Conservation (phyloP, 1,140 invertebrate species). For the Mizuhopecten yessoensis region DNA sequence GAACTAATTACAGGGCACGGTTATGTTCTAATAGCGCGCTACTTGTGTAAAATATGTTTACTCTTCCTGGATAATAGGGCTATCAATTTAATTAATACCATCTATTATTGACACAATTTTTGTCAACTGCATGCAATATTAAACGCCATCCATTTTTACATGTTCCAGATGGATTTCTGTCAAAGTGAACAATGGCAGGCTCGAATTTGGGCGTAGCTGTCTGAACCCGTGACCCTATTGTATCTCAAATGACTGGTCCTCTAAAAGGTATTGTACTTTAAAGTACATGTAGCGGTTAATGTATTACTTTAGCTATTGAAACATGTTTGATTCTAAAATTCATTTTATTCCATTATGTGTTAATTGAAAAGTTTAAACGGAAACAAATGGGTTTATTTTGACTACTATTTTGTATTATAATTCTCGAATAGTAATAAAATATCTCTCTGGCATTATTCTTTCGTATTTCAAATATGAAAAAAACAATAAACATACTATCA, state of each 20-base stretch:
- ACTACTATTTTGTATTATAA: no score
- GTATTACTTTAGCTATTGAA: not conserved
- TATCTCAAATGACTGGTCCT: not conserved
- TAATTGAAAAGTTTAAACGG: not conserved
- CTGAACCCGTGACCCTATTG: not conserved
- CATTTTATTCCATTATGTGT: not conserved
- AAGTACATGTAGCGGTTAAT: not conserved
- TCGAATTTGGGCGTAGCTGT: not conserved
- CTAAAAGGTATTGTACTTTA: not conserved
- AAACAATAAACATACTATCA: no score
- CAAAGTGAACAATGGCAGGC: not conserved
- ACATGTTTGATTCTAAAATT: not conserved
- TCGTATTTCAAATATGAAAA: no score
- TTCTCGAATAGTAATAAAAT: no score
- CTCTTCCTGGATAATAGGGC: not conserved
- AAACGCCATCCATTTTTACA: constrained; percentile 19
- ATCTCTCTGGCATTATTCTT: no score
- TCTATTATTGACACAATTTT: not conserved
- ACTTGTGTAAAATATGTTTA: not conserved
- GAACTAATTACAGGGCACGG: not conserved
- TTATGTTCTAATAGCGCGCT: not conserved
- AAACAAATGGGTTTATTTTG: not conserved
- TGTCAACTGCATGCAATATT: constrained; percentile 7
- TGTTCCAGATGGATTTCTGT: constrained; percentile 19
- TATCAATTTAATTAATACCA: not conserved